phyloP scores from a whole-genome alignment of 1,140 invertebrate genomes.

The silkworm (Bombyx mori) region DNA sequence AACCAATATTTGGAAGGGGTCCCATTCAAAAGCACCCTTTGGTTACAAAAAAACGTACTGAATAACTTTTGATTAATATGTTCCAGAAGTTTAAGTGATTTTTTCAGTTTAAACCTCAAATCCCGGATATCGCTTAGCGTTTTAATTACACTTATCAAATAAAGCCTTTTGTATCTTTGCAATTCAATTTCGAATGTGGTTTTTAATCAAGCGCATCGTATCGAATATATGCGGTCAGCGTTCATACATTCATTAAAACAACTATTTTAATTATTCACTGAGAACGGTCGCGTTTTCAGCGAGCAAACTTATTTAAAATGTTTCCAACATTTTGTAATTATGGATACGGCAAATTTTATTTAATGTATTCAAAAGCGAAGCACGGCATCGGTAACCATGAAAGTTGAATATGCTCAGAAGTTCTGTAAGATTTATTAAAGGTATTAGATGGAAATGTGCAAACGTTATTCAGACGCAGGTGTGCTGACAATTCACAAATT shows the following conservation, averaged over 20 bases:
- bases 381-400: constrained; percentile 23
- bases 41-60: constrained; percentile 42
- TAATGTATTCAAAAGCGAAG: neutral
- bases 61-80: constrained; percentile 62
- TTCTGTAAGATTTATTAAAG: constrained; percentile 62
- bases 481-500: constrained; percentile 65
- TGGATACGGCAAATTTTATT: constrained; percentile 1
- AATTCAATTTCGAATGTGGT: constrained; percentile 22
- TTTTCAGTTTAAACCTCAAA: neutral
- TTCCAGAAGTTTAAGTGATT: constrained; percentile 10
- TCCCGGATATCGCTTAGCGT: neutral
- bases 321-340: constrained; percentile 2
- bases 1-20: constrained; percentile 68
- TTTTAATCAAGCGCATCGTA: constrained; percentile 38
- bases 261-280: constrained; percentile 54
- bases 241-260: constrained; percentile 33
- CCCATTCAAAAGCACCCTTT: constrained; percentile 62
- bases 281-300: constrained; percentile 21
- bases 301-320: constrained; percentile 19
- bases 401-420: constrained; percentile 48
- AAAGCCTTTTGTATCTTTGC: constrained; percentile 8
- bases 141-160: neutral
- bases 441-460: constrained; percentile 57
- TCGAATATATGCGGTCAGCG: constrained; percentile 44
- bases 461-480: constrained; percentile 64